Conservation (phyloP, 1,140 invertebrate species). For the Bombus sylvicola region DNA sequence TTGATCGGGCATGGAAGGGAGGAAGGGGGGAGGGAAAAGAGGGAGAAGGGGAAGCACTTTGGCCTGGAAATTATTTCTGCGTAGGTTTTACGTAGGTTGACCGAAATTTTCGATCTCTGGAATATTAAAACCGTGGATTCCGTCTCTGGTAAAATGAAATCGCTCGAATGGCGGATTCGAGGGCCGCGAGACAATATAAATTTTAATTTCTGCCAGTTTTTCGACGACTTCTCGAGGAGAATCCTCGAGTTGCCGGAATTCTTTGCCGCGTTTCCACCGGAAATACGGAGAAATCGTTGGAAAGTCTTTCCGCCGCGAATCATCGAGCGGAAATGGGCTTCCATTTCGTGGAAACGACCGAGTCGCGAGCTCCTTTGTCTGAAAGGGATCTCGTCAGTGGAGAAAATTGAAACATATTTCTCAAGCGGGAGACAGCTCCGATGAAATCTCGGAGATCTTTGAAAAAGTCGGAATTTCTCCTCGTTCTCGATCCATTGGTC, state of each 20-base stretch:
- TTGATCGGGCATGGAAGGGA: too few relatives aligned
- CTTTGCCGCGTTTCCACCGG: background rate
- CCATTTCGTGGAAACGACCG: conserved; percentile 18
- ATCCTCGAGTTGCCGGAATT: background rate
- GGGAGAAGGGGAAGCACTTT: too few relatives aligned
- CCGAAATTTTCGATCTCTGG: background rate
- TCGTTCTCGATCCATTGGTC: background rate
- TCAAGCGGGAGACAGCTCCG: background rate
- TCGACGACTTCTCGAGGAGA: background rate
- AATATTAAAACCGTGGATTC: background rate
- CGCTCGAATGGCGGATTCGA: background rate
- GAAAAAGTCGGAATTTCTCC: background rate
- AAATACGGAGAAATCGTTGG: conserved; percentile 3
- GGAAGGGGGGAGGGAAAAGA: fast-evolving
- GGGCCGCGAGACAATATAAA: conserved; percentile 7
- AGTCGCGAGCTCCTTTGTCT: conserved; percentile 9
- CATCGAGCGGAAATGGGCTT: conserved; percentile 31
- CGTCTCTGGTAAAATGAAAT: conserved; percentile 8
- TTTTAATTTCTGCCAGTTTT: conserved; percentile 10
- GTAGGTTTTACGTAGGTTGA: background rate
- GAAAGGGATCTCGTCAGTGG: conserved; percentile 14
- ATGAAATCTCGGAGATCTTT: background rate
- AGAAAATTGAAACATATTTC: conserved; percentile 5
- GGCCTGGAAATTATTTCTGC: background rate
- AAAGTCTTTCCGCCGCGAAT: background rate